Conservation (phyloP, 1,140 invertebrate genomes). For the Forficula auricularia region DNA sequence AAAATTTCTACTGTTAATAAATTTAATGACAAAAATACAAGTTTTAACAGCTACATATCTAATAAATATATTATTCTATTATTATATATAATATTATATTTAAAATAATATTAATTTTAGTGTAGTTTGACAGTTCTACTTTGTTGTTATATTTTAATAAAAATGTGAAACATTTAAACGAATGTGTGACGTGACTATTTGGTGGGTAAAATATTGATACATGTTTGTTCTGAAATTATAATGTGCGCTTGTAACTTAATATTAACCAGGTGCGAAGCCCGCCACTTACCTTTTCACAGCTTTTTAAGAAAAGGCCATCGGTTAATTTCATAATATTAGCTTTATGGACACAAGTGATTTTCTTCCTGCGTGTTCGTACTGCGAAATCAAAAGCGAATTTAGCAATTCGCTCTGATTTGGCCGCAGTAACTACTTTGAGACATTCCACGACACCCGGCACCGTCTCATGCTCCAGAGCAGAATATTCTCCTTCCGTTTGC, state of each 20-base stretch:
- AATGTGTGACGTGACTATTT: too few relatives aligned
- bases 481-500: conserved; percentile 41
- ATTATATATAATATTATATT: too few relatives aligned
- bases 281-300: background rate
- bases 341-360: background rate
- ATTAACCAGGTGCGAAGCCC: background rate
- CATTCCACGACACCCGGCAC: conserved; percentile 45
- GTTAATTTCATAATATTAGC: background rate
- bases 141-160: too few relatives aligned
- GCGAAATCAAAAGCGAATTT: conserved; percentile 49
- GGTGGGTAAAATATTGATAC: too few relatives aligned
- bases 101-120: too few relatives aligned
- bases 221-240: background rate
- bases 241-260: background rate
- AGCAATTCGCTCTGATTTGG: conserved; percentile 40
- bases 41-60: too few relatives aligned
- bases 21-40: too few relatives aligned
- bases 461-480: conserved; percentile 48
- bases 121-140: too few relatives aligned
- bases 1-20: too few relatives aligned
- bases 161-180: too few relatives aligned
- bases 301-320: too few relatives aligned
- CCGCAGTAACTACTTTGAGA: conserved; percentile 44
- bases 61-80: too few relatives aligned
- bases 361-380: background rate